Evolutionary conservation across 2,888 invertebrate species (phyloP).

Genomic region (Metopia argyrocephala): DNA sequence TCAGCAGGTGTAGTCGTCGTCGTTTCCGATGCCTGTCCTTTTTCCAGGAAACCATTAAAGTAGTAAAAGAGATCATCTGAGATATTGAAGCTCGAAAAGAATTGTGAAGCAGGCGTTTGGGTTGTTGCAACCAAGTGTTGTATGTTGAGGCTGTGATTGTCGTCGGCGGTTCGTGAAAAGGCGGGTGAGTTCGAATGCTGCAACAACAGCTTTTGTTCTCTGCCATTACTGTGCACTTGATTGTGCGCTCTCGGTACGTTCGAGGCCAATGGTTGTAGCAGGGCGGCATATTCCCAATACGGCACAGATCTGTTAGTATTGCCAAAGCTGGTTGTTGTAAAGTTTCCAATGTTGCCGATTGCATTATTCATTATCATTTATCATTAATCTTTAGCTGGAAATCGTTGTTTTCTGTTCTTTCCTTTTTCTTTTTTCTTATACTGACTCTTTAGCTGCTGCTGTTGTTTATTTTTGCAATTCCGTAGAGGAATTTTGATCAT

Average conservation of each 20-base stretch:
- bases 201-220: slow-evolving; percentile 25
- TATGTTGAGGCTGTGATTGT: slow-evolving; percentile 67
- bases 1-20: slow-evolving; percentile 64
- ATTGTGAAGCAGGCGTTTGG: slow-evolving; percentile 66
- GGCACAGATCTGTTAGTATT: slow-evolving; percentile 56
- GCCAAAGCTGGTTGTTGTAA: slow-evolving; percentile 60
- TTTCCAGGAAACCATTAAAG: slow-evolving; percentile 72
- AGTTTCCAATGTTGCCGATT: slow-evolving; percentile 72
- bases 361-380: slow-evolving; percentile 74
- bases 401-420: slow-evolving; percentile 21
- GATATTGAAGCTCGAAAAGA: slow-evolving; percentile 76
- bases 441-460: slow-evolving; percentile 14
- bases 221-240: slow-evolving; percentile 13
- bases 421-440: slow-evolving; percentile 60
- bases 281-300: slow-evolving; percentile 66
- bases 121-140: slow-evolving; percentile 28
- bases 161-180: slow-evolving; percentile 67
- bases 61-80: slow-evolving; percentile 77
- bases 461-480: background rate
- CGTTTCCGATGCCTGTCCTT: slow-evolving; percentile 40
- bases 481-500: background rate
- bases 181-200: slow-evolving; percentile 48
- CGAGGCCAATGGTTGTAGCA: slow-evolving; percentile 63
- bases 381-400: slow-evolving; percentile 62
- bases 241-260: slow-evolving; percentile 51